Percentiles rank a stretch among this genome's conserved stretches.
phyloP scores from a whole-genome alignment of 2,888 invertebrate species.

The Apeira syringaria region DNA sequence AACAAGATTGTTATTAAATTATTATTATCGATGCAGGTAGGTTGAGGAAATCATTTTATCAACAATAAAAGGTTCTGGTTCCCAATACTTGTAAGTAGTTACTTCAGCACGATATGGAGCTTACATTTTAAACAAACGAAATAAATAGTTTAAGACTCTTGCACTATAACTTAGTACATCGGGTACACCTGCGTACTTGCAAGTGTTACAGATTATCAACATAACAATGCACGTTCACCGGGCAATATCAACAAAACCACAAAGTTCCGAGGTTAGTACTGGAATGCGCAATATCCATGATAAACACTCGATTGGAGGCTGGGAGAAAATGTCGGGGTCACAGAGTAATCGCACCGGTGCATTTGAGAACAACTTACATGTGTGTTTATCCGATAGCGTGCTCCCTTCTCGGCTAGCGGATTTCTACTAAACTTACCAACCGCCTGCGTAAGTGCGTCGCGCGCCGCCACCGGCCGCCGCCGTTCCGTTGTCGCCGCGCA shows the following conservation, averaged over 20 bases:
- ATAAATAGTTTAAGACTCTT: too few relatives aligned
- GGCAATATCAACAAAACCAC: conserved; percentile 6
- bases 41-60: too few relatives aligned
- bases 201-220: conserved; percentile 1
- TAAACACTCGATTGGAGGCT: conserved; percentile 18
- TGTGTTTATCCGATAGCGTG: conserved; percentile 36
- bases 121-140: too few relatives aligned
- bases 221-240: conserved; percentile 14
- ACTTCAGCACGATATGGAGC: too few relatives aligned
- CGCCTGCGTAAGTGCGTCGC: too few relatives aligned
- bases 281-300: conserved; percentile 15
- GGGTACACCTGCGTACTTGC: conserved; percentile 3
- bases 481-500: too few relatives aligned
- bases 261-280: background rate
- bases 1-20: too few relatives aligned
- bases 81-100: too few relatives aligned
- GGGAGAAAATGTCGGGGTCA: conserved; percentile 27
- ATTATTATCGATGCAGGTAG: too few relatives aligned
- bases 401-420: conserved; percentile 38
- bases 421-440: conserved; percentile 40
- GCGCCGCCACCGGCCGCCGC: too few relatives aligned
- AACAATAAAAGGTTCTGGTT: too few relatives aligned
- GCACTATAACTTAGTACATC: conserved; percentile 5
- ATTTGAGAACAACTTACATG: conserved; percentile 46
- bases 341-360: conserved; percentile 35